phyloP scores from a whole-genome alignment of 2,113 vertebrate genomes.

The Emydocephalus ijimae region DNA sequence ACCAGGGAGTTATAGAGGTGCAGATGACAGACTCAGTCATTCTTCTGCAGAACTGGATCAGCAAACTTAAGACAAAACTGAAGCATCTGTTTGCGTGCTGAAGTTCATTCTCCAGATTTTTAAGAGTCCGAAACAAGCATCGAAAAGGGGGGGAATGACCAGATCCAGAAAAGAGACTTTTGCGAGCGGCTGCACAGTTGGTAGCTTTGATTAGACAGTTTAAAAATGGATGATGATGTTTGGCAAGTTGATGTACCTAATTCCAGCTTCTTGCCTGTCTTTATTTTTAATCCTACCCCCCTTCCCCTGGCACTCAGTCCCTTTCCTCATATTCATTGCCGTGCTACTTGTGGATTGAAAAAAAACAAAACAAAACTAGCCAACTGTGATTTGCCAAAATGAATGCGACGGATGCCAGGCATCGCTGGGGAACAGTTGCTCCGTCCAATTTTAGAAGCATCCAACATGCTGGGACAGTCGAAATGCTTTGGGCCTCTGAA shows the following conservation, averaged over 20 bases:
- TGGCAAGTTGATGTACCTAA: background rate
- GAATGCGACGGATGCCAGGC: constrained; percentile 45
- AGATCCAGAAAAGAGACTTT: background rate
- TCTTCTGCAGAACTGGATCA: too few species aligned
- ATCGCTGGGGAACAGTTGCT: constrained; percentile 44
- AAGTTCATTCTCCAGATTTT: background rate
- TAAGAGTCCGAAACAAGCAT: background rate
- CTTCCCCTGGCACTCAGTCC: background rate
- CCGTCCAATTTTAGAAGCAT: constrained; percentile 42
- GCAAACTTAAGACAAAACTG: background rate
- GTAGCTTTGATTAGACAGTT: constrained; percentile 5
- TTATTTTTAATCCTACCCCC: constrained; percentile 63
- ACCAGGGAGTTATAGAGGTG: too few species aligned
- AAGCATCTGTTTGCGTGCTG: background rate
- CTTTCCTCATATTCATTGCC: background rate
- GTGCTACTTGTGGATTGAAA: constrained; percentile 2
- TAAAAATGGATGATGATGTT: constrained; percentile 26
- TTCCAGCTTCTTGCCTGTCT: constrained; percentile 33
- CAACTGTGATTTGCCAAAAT: constrained; percentile 55
- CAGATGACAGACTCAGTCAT: too few species aligned
- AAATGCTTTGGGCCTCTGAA: background rate
- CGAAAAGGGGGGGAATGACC: background rate
- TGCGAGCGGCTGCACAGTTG: background rate
- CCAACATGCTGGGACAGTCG: background rate
- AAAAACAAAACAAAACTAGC: background rate